Percentiles rank a stretch among this genome's conserved stretches.
phyloP scores from a whole-genome alignment of 1,140 invertebrate genomes.

The Polypedilum pembai region DNA sequence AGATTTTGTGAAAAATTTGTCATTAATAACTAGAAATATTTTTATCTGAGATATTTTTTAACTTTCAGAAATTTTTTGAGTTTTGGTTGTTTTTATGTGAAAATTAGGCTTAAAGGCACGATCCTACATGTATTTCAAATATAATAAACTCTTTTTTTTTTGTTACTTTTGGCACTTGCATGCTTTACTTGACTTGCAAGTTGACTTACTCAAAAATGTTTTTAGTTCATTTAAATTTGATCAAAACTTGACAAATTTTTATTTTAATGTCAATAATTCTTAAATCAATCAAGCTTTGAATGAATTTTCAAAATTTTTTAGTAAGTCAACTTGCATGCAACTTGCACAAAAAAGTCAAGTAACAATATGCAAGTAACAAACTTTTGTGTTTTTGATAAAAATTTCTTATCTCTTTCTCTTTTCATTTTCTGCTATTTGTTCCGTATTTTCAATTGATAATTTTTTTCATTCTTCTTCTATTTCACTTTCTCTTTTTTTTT shows the following conservation, averaged over 20 bases:
- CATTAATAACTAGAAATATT: neutral
- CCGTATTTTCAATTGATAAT: neutral
- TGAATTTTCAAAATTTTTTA: too few relatives aligned
- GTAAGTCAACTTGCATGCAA: too few relatives aligned
- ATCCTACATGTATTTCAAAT: constrained; percentile 23
- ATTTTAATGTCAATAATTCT: too few relatives aligned
- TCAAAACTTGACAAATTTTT: too few relatives aligned
- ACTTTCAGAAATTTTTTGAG: neutral
- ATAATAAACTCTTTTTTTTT: constrained; percentile 29
- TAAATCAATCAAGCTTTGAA: too few relatives aligned
- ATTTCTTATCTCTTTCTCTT: neutral
- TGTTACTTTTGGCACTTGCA: too few relatives aligned
- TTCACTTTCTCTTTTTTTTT: neutral
- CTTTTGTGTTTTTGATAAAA: neutral
- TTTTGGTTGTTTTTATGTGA: constrained; percentile 23
- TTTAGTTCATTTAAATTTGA: too few relatives aligned
- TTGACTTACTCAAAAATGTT: too few relatives aligned
- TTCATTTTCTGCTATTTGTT: neutral
- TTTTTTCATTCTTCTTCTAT: neutral
- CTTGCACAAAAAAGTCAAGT: too few relatives aligned
- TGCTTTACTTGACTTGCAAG: too few relatives aligned
- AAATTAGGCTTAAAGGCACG: constrained; percentile 22
- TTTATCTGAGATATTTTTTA: neutral
- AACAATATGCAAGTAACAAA: too few relatives aligned
- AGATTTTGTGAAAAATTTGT: neutral